Conservation (phyloP, 1,140 invertebrate species). For the Zaprionus gabonicus region DNA sequence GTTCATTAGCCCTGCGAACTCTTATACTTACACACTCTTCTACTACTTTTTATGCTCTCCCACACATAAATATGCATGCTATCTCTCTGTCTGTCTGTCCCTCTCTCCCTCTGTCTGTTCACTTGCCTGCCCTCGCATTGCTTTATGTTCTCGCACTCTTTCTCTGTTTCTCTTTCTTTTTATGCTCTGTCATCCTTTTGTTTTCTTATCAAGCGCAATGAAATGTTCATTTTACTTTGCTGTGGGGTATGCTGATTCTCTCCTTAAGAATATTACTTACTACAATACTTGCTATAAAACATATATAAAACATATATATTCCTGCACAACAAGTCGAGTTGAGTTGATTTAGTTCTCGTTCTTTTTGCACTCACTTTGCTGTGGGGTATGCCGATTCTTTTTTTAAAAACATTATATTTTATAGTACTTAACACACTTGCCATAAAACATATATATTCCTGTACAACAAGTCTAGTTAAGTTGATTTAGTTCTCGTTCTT, state of each 20-base stretch:
- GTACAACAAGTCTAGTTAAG: no score
- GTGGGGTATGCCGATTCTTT: no score
- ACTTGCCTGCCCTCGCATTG: background rate
- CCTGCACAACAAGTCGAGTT: background rate
- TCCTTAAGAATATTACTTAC: background rate
- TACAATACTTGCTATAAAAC: background rate
- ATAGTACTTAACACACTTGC: background rate
- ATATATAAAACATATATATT: background rate
- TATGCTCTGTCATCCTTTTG: conserved; percentile 12
- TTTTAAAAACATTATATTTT: no score
- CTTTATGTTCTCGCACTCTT: background rate
- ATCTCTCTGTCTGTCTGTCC: background rate
- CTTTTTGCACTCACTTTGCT: no score
- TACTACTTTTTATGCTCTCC: conserved; percentile 9
- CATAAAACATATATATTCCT: background rate
- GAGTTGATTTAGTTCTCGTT: no score
- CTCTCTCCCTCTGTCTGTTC: conserved; percentile 2
- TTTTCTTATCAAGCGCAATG: conserved; percentile 13
- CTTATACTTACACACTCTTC: conserved; percentile 4
- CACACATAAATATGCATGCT: conserved; percentile 1
- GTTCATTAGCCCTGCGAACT: conserved; percentile 1
- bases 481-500: no score
- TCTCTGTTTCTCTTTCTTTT: background rate
- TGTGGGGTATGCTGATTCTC: background rate
- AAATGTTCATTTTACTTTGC: background rate